Evolutionary conservation across 2,888 invertebrate genomes (phyloP).

Genomic region (Orthosia gracilis): DNA sequence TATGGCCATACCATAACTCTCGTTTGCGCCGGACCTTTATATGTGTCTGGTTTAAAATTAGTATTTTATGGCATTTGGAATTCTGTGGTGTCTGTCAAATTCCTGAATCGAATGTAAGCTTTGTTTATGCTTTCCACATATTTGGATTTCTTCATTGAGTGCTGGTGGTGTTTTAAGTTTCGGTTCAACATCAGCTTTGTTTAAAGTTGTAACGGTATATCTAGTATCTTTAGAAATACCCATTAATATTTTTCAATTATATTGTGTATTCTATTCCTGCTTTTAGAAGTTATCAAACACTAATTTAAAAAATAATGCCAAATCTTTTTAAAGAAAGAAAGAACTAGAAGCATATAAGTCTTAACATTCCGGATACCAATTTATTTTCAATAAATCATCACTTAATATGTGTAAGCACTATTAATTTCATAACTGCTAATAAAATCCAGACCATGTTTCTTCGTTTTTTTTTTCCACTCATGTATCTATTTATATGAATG

Average conservation of each 20-base stretch:
- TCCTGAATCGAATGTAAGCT: constrained; percentile 57
- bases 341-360: constrained; percentile 6
- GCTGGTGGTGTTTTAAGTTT: neutral
- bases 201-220: neutral
- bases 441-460: constrained; percentile 56
- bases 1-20: constrained; percentile 73
- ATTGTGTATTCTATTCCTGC: neutral
- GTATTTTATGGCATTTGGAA: constrained; percentile 72
- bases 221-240: neutral
- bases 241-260: neutral
- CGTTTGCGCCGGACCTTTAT: constrained; percentile 73
- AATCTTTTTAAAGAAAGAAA: neutral
- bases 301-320: neutral
- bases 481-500: constrained; percentile 59
- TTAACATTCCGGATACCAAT: constrained; percentile 23
- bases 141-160: constrained; percentile 38
- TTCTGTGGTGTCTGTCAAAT: constrained; percentile 67
- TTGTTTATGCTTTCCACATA: constrained; percentile 49
- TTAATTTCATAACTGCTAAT: constrained; percentile 55
- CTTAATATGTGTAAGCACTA: constrained; percentile 32
- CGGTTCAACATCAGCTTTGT: neutral
- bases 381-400: constrained; percentile 42
- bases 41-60: constrained; percentile 75
- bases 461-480: constrained; percentile 41
- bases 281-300: neutral